Evolutionary conservation across 2,797 vertebrate genomes (phyloP).

Genomic region (Glossophaga mutica): DNA sequence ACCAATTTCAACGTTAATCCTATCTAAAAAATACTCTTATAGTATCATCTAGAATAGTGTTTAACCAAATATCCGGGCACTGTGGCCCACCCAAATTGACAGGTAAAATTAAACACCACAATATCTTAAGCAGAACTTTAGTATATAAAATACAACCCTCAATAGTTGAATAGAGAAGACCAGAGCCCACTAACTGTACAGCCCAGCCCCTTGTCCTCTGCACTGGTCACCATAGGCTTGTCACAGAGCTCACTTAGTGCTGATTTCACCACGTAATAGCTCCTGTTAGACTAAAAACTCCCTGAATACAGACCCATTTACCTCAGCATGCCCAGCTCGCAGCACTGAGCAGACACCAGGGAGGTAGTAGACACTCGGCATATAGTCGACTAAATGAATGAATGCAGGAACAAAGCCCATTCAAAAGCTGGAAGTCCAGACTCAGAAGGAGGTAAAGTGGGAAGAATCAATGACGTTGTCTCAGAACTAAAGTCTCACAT

Average conservation of each 20-base stretch:
- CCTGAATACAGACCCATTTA: fast-evolving
- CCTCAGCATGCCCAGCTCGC: background rate
- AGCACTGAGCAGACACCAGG: background rate
- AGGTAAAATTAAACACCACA: background rate
- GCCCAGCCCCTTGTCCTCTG: background rate
- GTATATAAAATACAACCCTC: background rate
- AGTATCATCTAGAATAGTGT: background rate
- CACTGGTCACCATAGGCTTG: background rate
- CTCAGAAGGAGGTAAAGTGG: background rate
- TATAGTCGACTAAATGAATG: background rate
- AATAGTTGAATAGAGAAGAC: background rate
- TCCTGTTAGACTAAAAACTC: background rate
- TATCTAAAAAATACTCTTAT: background rate
- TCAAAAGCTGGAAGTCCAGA: background rate
- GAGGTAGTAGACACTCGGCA: background rate
- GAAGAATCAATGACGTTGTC: fast-evolving
- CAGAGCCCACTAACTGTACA: background rate
- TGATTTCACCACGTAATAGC: too few species aligned
- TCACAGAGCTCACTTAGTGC: background rate
- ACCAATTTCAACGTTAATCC: background rate
- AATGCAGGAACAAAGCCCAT: background rate
- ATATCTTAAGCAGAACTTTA: background rate
- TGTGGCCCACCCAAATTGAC: background rate
- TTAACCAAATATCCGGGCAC: background rate
- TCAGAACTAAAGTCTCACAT: background rate